Percentiles rank a stretch among this genome's conserved stretches.
phyloP scores from a whole-genome alignment of 2,888 invertebrate genomes.

The Meiosimyza platycephala region DNA sequence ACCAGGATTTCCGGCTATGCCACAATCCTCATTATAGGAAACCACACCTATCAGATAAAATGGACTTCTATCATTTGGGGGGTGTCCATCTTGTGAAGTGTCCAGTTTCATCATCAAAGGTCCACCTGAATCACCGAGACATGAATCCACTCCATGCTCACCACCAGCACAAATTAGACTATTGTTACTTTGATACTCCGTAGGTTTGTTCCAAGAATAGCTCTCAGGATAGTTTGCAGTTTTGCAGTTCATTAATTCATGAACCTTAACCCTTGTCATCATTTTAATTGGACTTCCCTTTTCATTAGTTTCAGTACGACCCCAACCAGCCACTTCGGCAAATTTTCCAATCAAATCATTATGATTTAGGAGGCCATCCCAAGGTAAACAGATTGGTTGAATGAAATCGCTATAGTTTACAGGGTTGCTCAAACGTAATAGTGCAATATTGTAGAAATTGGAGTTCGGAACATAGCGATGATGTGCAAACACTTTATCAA shows the following conservation, averaged over 20 bases:
- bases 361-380: constrained; percentile 48
- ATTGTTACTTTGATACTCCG: no score
- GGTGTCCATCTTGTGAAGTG: background rate
- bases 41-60: constrained; percentile 71
- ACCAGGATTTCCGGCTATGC: constrained; percentile 71
- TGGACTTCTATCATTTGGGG: no score
- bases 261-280: constrained; percentile 68
- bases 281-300: constrained; percentile 70
- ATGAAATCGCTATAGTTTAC: constrained; percentile 70
- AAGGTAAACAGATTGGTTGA: constrained; percentile 73
- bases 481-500: no score
- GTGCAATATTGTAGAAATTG: constrained; percentile 74
- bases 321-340: constrained; percentile 74
- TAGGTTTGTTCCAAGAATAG: no score
- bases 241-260: constrained; percentile 68
- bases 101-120: constrained; percentile 55
- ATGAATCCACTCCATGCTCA: constrained; percentile 68
- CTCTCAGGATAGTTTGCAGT: no score
- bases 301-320: constrained; percentile 69
- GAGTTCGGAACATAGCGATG: no score
- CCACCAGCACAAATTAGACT: constrained; percentile 75
- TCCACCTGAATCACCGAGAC: constrained; percentile 73
- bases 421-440: constrained; percentile 71
- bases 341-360: constrained; percentile 62
- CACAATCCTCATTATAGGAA: constrained; percentile 75